Base-by-base conservation (phyloP, 2,888 invertebrate species). In the Clivina fossor region DNA sequence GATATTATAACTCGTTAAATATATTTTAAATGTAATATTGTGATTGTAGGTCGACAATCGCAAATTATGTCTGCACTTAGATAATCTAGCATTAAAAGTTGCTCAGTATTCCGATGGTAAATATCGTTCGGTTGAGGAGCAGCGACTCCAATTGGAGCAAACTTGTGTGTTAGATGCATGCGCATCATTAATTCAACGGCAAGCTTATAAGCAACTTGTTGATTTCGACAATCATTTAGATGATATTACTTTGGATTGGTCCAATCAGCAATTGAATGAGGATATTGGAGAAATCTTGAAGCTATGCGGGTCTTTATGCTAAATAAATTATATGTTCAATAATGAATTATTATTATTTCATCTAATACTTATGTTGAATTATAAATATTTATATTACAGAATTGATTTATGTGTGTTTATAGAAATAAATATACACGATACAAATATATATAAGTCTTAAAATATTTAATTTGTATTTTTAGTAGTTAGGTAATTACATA, bases 161-260 rank as follows among this genome's bases (percentile, higher is more conserved):
- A 71, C 74, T 3, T 76, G 79, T 58, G 76, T 80, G 0, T 67
- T 87, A 32, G 81, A 85, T 58, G 79, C 84, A 0, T 84, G 90
- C 3, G 84, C 88, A 1, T 76, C 82, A 22, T 76, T 95, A 41
- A 73, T 96, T 32, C 85, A 88, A 65, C 77, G 81, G 20, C 83
- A 85, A 40, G 82, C 85, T 0, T 87, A 88, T 71, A 83, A 85
- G 57, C 83, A 86, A 64, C 75, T 99, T n/a, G 77, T 90, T 8
- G 98, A 99, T 75, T 98, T 97, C 71, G 98, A 99, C 76, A 96
- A 95, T 76, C 96, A 97, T 74, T 78, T 98, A 60, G 97, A 98
- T 73, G 88, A 97, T 71, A 81, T 93, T 28, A 79, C 84, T 15
- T 79, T 86, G 59, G 95, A 97, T 72, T 98, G 96, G 93, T 85